Evolutionary conservation across 1,140 invertebrate species (phyloP).

Genomic region (Galendromus occidentalis): DNA sequence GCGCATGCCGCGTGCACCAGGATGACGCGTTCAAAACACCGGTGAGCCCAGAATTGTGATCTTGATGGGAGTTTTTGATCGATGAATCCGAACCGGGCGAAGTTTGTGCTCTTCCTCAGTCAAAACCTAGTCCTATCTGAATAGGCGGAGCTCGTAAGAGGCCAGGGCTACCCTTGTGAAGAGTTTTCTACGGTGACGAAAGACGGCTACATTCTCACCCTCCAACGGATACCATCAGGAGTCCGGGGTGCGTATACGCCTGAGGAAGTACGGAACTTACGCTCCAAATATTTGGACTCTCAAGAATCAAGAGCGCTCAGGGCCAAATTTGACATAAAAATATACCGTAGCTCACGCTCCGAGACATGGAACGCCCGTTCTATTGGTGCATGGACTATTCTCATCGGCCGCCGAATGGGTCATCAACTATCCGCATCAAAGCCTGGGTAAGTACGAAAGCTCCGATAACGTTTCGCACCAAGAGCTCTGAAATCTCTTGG

Average conservation of each 20-base stretch:
- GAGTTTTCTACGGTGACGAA: slow-evolving; percentile 6
- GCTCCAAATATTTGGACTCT: neutral
- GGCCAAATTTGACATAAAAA: neutral
- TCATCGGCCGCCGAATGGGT: neutral
- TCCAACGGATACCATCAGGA: neutral
- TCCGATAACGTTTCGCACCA: too few relatives aligned
- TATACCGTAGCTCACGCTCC: neutral
- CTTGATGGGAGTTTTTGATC: too few relatives aligned
- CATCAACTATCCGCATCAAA: slow-evolving; percentile 2
- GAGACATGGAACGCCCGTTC: neutral
- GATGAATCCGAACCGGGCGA: too few relatives aligned
- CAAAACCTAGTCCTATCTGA: too few relatives aligned
- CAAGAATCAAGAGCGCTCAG: neutral
- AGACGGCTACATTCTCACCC: neutral
- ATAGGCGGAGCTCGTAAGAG: neutral
- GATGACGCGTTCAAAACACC: too few relatives aligned
- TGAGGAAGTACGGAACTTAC: neutral
- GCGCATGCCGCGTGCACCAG: too few relatives aligned
- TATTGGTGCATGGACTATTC: neutral
- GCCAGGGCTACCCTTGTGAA: neutral
- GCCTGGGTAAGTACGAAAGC: slow-evolving; percentile 26
- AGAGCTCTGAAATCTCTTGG: too few relatives aligned
- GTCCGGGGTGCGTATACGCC: neutral
- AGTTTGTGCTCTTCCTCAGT: too few relatives aligned
- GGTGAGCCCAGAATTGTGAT: too few relatives aligned